phyloP scores from a whole-genome alignment of 2,113 vertebrate species.

The Colinus virginianus region DNA sequence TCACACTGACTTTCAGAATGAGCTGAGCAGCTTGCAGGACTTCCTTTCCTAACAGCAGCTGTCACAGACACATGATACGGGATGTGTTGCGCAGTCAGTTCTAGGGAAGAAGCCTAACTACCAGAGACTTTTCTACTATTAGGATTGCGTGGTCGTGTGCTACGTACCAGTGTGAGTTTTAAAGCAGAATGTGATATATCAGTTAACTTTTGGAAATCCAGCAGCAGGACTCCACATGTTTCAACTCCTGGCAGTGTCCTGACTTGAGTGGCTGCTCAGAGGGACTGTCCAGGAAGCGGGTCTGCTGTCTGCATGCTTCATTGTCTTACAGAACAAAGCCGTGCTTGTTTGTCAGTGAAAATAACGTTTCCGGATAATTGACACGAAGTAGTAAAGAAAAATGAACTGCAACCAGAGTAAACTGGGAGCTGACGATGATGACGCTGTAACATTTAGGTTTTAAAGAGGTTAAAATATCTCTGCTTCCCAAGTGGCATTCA shows the following conservation, averaged over 20 bases:
- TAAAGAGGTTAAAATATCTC: background rate
- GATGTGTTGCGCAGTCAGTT: slow-evolving; percentile 40
- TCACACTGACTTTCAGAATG: slow-evolving; percentile 44
- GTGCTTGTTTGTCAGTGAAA: slow-evolving; percentile 41
- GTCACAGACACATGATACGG: slow-evolving; percentile 38
- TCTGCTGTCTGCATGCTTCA: slow-evolving; percentile 41
- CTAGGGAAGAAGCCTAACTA: slow-evolving; percentile 7
- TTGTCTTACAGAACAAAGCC: slow-evolving; percentile 42
- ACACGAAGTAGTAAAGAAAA: background rate
- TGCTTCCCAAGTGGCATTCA: background rate
- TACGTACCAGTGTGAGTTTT: background rate
- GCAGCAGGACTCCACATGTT: background rate
- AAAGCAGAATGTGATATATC: background rate
- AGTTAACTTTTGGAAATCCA: background rate
- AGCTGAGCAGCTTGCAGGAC: slow-evolving; percentile 38
- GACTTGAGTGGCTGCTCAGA: background rate
- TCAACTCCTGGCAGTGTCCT: background rate
- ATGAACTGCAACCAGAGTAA: background rate
- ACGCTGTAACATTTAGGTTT: background rate
- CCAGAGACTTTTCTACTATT: slow-evolving; percentile 13
- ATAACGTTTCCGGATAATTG: slow-evolving; percentile 38
- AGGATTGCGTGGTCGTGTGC: background rate
- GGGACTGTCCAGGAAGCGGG: background rate
- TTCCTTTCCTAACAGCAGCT: slow-evolving; percentile 50
- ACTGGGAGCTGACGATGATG: background rate